Conservation (phyloP, 2,888 invertebrate genomes). For the Ametastegia equiseti region DNA sequence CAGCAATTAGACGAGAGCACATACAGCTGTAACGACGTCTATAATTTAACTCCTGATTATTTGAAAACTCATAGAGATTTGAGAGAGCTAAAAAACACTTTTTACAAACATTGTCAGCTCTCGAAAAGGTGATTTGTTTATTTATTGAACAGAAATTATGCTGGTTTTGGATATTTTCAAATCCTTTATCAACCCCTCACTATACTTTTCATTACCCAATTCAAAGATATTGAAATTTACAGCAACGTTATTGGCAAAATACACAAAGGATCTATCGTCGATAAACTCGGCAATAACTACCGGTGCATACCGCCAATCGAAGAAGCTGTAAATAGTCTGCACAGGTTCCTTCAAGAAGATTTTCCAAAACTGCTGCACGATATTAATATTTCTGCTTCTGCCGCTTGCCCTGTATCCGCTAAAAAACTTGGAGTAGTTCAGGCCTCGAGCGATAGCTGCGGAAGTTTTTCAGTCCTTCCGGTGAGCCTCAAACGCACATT, state of each 20-base stretch:
- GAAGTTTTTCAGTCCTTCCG: conserved; percentile 70
- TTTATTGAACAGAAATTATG: neutral
- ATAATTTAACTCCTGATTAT: conserved; percentile 71
- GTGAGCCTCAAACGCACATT: conserved; percentile 64
- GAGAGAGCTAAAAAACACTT: conserved; percentile 64
- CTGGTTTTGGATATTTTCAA: neutral
- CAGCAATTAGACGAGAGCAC: conserved; percentile 62
- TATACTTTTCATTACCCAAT: neutral
- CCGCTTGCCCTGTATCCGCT: conserved; percentile 47
- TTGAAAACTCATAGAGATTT: conserved; percentile 67
- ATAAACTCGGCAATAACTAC: conserved; percentile 68
- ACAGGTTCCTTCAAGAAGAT: conserved; percentile 73
- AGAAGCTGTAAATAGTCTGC: conserved; percentile 71
- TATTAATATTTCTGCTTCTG: conserved; percentile 65
- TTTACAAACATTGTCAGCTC: conserved; percentile 68
- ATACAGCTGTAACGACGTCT: conserved; percentile 62
- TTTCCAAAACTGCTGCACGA: conserved; percentile 71
- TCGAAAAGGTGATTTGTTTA: conserved; percentile 66
- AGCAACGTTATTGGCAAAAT: conserved; percentile 69
- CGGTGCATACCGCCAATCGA: conserved; percentile 71
- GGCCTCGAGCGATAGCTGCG: conserved; percentile 61
- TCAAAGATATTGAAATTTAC: conserved; percentile 44
- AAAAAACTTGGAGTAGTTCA: conserved; percentile 51
- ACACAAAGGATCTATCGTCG: conserved; percentile 67
- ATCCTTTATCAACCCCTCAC: neutral